Evolutionary conservation across 2,888 invertebrate species (phyloP).

Genomic region (Nemotelus nigrinus): DNA sequence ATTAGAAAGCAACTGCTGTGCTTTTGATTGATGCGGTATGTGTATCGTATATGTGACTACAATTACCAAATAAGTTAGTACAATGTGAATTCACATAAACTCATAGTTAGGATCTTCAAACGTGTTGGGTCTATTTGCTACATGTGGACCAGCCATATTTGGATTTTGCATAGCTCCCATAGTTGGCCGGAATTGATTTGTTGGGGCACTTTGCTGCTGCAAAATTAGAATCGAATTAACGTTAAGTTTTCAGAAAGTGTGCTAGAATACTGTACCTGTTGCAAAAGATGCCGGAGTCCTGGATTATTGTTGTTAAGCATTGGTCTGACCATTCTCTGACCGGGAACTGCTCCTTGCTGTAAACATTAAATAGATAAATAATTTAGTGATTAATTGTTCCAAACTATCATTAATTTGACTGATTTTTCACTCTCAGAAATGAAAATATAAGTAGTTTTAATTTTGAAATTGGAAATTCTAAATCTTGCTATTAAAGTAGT

Average conservation of each 20-base stretch:
- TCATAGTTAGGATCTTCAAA: constrained; percentile 62
- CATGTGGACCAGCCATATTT: constrained; percentile 55
- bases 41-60: too few species aligned
- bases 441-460: background rate
- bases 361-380: background rate
- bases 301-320: constrained; percentile 82
- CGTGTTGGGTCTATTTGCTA: constrained; percentile 51
- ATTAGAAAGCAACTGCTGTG: too few species aligned
- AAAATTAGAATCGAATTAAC: constrained; percentile 2
- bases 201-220: constrained; percentile 59
- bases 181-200: constrained; percentile 63
- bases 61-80: too few species aligned
- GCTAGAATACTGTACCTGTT: constrained; percentile 66
- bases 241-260: background rate
- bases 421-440: too few species aligned
- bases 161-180: constrained; percentile 55
- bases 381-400: background rate
- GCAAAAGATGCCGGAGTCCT: constrained; percentile 80
- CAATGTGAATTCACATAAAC: constrained; percentile 57
- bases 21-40: too few species aligned
- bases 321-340: constrained; percentile 80
- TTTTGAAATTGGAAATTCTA: background rate
- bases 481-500: background rate
- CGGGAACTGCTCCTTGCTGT: constrained; percentile 56
- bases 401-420: background rate